phyloP scores from a whole-genome alignment of 1,140 invertebrate species.

The Drosophila mojavensis region DNA sequence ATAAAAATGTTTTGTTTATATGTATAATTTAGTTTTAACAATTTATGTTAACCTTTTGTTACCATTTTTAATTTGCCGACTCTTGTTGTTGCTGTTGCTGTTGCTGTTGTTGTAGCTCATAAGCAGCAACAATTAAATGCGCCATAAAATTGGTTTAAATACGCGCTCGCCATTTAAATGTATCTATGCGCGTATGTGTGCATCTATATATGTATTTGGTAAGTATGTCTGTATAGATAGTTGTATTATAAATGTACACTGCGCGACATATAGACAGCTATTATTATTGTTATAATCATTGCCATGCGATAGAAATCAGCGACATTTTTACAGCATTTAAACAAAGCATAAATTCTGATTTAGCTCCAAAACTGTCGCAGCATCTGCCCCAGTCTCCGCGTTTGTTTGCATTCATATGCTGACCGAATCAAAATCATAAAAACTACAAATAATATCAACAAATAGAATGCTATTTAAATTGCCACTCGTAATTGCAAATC shows the following conservation, averaged over 20 bases:
- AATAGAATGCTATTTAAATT: constrained; percentile 76
- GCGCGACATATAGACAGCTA: constrained; percentile 62
- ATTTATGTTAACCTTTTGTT: constrained; percentile 82
- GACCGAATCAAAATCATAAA: constrained; percentile 51
- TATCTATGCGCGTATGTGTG: constrained; percentile 15
- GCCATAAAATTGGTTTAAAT: constrained; percentile 80
- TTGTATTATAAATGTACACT: constrained; percentile 45
- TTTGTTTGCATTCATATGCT: constrained; percentile 41
- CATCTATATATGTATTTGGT: background rate
- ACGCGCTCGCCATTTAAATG: constrained; percentile 49
- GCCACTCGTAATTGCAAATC: constrained; percentile 67
- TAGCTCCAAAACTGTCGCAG: constrained; percentile 73
- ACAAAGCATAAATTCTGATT: constrained; percentile 82
- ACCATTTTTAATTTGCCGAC: constrained; percentile 76
- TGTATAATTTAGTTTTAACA: constrained; percentile 83
- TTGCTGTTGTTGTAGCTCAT: constrained; percentile 52
- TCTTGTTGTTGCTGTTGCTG: constrained; percentile 25
- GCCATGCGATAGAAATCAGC: constrained; percentile 74
- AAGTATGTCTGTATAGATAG: constrained; percentile 27
- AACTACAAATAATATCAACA: constrained; percentile 72
- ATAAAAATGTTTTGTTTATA: constrained; percentile 82
- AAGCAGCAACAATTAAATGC: constrained; percentile 82
- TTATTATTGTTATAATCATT: constrained; percentile 72
- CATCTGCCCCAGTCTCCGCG: constrained; percentile 13
- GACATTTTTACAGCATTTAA: constrained; percentile 82